phyloP scores from a whole-genome alignment of 2,797 vertebrate species.

The Neopelma chrysocephalum region DNA sequence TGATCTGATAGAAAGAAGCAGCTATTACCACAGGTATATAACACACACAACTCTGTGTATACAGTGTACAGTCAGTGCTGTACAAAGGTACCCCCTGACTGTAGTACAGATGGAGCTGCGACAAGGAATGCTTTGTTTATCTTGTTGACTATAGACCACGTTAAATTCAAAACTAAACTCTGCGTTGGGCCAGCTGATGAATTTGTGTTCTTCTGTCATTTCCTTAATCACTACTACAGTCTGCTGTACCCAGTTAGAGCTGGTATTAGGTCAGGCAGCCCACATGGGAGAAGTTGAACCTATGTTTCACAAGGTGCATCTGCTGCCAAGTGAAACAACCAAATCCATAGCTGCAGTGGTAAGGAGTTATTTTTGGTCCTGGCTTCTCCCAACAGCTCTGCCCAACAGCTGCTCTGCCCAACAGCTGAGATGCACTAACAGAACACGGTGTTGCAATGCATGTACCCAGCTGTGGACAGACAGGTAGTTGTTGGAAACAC shows the following conservation, averaged over 20 bases:
- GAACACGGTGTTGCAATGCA: fast-evolving
- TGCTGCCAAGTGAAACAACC: neutral
- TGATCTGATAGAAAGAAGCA: neutral
- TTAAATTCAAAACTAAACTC: neutral
- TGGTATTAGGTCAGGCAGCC: neutral
- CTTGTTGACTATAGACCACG: neutral
- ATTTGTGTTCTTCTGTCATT: neutral
- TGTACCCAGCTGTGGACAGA: neutral
- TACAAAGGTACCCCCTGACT: neutral
- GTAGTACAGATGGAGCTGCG: neutral
- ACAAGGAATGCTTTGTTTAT: neutral
- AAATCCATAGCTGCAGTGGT: neutral
- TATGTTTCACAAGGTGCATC: neutral
- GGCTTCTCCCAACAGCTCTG: neutral
- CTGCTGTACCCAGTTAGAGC: neutral
- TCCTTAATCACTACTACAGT: neutral
- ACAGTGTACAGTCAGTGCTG: neutral
- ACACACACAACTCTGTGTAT: neutral
- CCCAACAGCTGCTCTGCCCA: fast-evolving
- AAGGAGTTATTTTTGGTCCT: neutral
- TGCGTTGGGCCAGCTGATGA: neutral
- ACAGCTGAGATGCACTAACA: neutral
- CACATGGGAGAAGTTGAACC: neutral
- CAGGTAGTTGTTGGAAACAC: neutral
- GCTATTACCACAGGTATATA: fast-evolving